phyloP scores from a whole-genome alignment of 2,797 vertebrate species.

The Peromyscus eremicus region DNA sequence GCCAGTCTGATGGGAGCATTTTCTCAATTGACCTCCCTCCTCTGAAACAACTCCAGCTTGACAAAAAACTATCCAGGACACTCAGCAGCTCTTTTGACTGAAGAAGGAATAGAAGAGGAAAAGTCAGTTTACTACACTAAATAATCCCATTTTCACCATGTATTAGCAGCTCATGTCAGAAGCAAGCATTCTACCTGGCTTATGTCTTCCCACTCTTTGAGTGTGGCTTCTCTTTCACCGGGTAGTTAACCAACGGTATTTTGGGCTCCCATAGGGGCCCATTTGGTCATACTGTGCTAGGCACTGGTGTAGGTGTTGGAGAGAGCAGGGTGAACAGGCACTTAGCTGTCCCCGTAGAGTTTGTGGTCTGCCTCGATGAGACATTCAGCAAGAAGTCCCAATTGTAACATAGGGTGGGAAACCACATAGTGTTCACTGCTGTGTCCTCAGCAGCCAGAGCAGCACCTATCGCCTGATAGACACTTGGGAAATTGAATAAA shows the following conservation, averaged over 20 bases:
- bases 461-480: neutral
- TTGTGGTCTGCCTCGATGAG: neutral
- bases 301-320: neutral
- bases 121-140: neutral
- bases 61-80: neutral
- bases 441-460: neutral
- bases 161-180: neutral
- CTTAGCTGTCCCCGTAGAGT: neutral
- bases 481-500: constrained; percentile 26
- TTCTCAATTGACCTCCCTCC: neutral
- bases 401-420: neutral
- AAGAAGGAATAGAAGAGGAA: neutral
- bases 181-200: neutral
- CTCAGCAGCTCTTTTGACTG: neutral
- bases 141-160: neutral
- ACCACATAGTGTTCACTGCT: neutral
- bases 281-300: neutral
- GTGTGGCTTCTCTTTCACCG: constrained; percentile 23
- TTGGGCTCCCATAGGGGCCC: neutral
- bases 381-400: neutral
- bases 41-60: neutral
- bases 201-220: neutral
- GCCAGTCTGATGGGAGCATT: neutral
- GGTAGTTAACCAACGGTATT: neutral
- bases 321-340: neutral